A percentile compares a stretch with the other conserved stretches of the same genome.
phyloP scores from a whole-genome alignment of 2,113 vertebrate genomes.

The Nothocercus julius region DNA sequence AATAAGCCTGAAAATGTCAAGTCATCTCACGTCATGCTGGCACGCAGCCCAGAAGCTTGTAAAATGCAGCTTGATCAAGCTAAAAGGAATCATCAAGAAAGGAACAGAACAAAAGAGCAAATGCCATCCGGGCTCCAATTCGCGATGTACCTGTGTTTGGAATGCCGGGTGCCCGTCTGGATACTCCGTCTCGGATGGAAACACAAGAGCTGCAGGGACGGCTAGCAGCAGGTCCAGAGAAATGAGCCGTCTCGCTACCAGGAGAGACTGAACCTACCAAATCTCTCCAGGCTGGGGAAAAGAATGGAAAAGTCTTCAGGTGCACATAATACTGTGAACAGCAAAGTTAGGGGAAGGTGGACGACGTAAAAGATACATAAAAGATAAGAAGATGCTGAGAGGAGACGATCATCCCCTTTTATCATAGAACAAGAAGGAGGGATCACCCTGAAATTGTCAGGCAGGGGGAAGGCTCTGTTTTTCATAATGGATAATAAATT shows the following conservation, averaged over 20 bases:
- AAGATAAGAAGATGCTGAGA: background rate
- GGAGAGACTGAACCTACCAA: background rate
- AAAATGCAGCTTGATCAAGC: slow-evolving; percentile 37
- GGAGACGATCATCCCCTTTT: background rate
- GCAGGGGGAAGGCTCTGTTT: background rate
- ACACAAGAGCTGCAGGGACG: background rate
- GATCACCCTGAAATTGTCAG: background rate
- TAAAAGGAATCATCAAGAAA: background rate
- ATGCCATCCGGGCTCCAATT: background rate
- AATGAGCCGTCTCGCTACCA: background rate
- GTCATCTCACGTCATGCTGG: slow-evolving; percentile 40
- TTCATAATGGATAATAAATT: background rate
- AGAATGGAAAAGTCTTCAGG: background rate
- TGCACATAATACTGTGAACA: background rate
- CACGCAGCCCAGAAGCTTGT: slow-evolving; percentile 10
- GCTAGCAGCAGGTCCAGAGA: background rate
- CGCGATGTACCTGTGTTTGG: background rate
- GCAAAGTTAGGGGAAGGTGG: background rate
- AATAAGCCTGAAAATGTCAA: slow-evolving; percentile 16
- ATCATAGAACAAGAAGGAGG: background rate
- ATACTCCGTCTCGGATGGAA: background rate
- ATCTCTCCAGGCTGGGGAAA: background rate
- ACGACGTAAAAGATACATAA: background rate
- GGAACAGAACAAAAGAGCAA: background rate
- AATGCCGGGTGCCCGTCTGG: background rate